Evolutionary conservation across 2,113 vertebrate species (phyloP), one percentile per base, ranked within the genome.

Genomic region (Artemisiospiza belli): DNA sequence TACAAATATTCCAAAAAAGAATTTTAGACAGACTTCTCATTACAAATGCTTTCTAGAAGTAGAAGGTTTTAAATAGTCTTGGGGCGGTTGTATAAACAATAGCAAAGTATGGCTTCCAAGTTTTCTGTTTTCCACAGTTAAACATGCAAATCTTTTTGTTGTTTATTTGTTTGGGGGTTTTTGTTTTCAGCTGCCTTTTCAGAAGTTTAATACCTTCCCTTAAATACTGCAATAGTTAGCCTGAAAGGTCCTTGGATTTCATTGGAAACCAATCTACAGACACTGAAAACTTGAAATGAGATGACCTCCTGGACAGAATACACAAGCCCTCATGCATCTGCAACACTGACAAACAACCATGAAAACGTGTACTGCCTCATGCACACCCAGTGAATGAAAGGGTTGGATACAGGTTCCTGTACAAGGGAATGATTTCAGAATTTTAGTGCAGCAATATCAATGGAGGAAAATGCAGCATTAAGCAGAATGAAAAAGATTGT

Each of bases 11-110:
- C 10, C 27, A 39, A 46, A 46, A 54, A 37, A 70, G 0, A 47
- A 59, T 1, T 87, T 83, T 63, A 67, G 12, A 49, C 4, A 41
- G 17, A 51, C 39, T 87, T 28, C 2, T 2, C 9, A 22, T 8
- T 66, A 5, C 12, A 74, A 28, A 33, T 33, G 11, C 7, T 41
- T 79, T 80, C 33, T 62, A 44, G 25, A 33, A n/a, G 18, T 9
- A 77, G 24, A 63, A 79, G 12, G 3, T 61, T 92, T 64, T 44
- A 44, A 85, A 59, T 3, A 43, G 33, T 61, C 27, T 15, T 31
- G 18, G 5, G 1, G 1, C 28, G 57, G 1, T 3, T 22, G 4
- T 37, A 6, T 25, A 51, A 66, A 41, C 8, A 41, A 8, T 13
- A 51, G 9, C 19, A 69, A 90, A 19, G 28, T 33, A 52, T 24